Evolutionary conservation across 2,797 vertebrate genomes (phyloP), one percentile per base, ranked within the genome.

Genomic region (Phyllotis vaccarum): DNA sequence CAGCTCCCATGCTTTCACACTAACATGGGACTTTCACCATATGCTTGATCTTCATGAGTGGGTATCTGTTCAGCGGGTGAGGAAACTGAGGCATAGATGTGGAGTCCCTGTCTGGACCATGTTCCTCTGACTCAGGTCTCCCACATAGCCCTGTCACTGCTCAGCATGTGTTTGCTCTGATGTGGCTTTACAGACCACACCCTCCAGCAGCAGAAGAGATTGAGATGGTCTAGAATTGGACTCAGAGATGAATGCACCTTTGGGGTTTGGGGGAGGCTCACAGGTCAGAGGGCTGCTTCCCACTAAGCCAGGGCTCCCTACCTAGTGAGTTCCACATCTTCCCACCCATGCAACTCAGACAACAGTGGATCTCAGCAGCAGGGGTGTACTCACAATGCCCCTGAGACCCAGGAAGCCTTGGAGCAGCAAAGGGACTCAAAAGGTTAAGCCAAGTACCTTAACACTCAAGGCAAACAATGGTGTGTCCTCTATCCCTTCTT

Each of bases 141-240:
- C 70, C 64, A 14, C 0, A 0, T 29, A 4, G 3, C 40, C 52
- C 11, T 0, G 2, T 40, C 49, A 12, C 58, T 3, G 2, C 54
- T n/a, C 80, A 14, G 40, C 4, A 85, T 43, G 34, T 49, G 49
- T 58, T 70, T 52, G 34, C 16, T 70, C 78, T 52, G 14, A n/a
- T 0, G 27, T 5, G 49, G 34, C 79, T 12, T 68, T 60, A 80
- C 37, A 81, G 58, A 87, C 43, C 43, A 60, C 27, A 5, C 6
- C 40, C 21, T 90, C 72, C 58, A 31, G n/a, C 78, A 82, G 60
- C 9, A n/a, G 37, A 93, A 27, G 46, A 64, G n/a, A 34, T 2
- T 0, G 58, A 70, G 56, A 46, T 6, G 10, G 66, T 5, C 82
- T 54, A 46, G 31, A 78, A 34, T 62, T 60, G 34, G 3, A 2